A percentile compares a stretch with the other conserved stretches of the same genome.
phyloP scores from a whole-genome alignment of 2,888 invertebrate species.

The Eumerus sabulonum region DNA sequence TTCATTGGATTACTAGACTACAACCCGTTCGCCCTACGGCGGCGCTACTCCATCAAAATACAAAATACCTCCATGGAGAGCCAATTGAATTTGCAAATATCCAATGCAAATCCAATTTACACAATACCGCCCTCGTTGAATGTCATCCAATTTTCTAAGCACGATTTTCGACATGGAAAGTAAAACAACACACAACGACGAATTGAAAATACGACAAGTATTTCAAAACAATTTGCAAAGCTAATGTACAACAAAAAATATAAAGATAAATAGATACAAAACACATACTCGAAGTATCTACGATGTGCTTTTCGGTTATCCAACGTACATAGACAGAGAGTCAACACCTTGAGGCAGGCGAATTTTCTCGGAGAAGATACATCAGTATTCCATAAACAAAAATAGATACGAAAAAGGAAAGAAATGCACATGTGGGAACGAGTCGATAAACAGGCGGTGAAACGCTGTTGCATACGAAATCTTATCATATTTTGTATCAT shows the following conservation, averaged over 20 bases:
- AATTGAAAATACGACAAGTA: slow-evolving; percentile 36
- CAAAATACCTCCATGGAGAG: neutral
- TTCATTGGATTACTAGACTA: neutral
- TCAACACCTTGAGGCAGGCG: slow-evolving; percentile 38
- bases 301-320: neutral
- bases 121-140: slow-evolving; percentile 7
- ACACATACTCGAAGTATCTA: neutral
- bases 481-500: neutral
- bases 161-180: slow-evolving; percentile 29
- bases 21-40: neutral
- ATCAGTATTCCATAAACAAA: neutral
- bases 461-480: slow-evolving; percentile 43
- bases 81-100: slow-evolving; percentile 53
- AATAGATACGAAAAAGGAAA: no score
- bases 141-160: slow-evolving; percentile 53
- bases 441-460: slow-evolving; percentile 39
- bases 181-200: slow-evolving; percentile 6
- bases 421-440: slow-evolving; percentile 7
- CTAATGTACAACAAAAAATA: slow-evolving; percentile 25
- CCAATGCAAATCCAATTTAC: slow-evolving; percentile 49
- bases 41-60: neutral
- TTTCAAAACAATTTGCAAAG: slow-evolving; percentile 46
- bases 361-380: slow-evolving; percentile 10
- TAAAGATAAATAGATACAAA: neutral
- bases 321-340: slow-evolving; percentile 13